Percentiles rank a stretch among this genome's conserved stretches.
These are phyloP conservation scores for Nomada ruficornis DNA, from an alignment of 2,888 invertebrate species.

Conservation along the genomic window DNA sequence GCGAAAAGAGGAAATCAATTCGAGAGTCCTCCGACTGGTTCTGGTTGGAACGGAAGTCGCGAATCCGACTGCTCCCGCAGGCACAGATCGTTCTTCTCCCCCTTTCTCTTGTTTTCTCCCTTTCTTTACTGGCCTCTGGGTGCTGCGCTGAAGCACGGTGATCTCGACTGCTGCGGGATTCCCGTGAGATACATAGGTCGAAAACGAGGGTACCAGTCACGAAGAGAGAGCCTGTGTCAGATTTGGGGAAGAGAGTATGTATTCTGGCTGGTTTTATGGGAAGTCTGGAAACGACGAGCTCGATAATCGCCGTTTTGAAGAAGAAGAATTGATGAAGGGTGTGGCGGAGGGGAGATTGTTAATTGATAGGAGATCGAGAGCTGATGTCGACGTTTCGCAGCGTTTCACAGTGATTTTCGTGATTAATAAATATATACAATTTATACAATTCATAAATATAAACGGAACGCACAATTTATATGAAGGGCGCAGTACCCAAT, in stretches of 20 bases:
- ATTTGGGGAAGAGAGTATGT: not conserved
- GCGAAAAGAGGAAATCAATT: slow-evolving; percentile 71
- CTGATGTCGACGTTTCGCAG: not conserved
- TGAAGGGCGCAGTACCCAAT: too few relatives aligned
- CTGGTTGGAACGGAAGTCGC: slow-evolving; percentile 63
- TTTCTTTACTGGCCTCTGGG: not conserved
- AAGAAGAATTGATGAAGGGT: not conserved
- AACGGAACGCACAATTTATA: too few relatives aligned
- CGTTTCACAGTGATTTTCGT: too few relatives aligned
- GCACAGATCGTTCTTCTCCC: slow-evolving; percentile 16
- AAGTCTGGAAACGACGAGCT: not conserved
- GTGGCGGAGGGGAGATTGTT: not conserved
- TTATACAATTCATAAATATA: too few relatives aligned
- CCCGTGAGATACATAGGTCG: slow-evolving; percentile 9
- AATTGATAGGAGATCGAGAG: not conserved
- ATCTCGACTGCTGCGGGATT: slow-evolving; percentile 9
- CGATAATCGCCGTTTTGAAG: slow-evolving; percentile 17
- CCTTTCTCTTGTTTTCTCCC: not conserved
- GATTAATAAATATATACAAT: too few relatives aligned
- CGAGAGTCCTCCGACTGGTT: slow-evolving; percentile 52
- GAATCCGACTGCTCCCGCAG: slow-evolving; percentile 56
- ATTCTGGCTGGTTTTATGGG: not conserved
- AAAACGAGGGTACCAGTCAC: slow-evolving; percentile 14
- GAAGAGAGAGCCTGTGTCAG: not conserved
- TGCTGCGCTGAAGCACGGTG: not conserved